These are phyloP conservation scores for Syndactyla subalaris DNA, from an alignment of 2,797 vertebrate species.

Conservation along the genomic window DNA sequence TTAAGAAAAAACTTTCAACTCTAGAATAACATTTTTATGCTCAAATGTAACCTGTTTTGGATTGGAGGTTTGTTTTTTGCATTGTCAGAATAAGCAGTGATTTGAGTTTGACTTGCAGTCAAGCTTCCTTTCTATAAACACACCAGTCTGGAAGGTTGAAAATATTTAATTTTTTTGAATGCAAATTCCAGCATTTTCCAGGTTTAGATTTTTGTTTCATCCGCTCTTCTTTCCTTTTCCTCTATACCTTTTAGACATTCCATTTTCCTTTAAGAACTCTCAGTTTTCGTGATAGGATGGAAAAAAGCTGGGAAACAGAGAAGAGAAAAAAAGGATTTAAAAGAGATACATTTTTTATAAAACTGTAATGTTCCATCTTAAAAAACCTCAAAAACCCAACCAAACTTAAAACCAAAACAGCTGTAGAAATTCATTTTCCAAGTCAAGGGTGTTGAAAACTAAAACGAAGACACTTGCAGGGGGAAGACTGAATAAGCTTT, in stretches of 20 bases:
- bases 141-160: background rate
- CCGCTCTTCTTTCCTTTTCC: background rate
- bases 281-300: background rate
- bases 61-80: background rate
- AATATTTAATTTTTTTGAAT: background rate
- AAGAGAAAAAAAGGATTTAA: background rate
- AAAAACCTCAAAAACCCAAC: background rate
- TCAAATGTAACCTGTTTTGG: background rate
- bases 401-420: background rate
- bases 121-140: background rate
- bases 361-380: background rate
- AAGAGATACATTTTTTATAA: rapidly evolving
- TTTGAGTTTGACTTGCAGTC: background rate
- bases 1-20: background rate
- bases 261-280: background rate
- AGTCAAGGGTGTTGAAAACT: background rate
- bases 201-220: background rate
- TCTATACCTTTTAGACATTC: background rate
- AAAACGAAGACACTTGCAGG: background rate
- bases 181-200: background rate
- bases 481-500: background rate
- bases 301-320: background rate
- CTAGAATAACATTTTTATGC: background rate
- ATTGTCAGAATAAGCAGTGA: background rate
- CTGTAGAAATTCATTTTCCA: background rate